phyloP scores from a whole-genome alignment of 2,888 invertebrate species.

The Drosophila mettleri region DNA sequence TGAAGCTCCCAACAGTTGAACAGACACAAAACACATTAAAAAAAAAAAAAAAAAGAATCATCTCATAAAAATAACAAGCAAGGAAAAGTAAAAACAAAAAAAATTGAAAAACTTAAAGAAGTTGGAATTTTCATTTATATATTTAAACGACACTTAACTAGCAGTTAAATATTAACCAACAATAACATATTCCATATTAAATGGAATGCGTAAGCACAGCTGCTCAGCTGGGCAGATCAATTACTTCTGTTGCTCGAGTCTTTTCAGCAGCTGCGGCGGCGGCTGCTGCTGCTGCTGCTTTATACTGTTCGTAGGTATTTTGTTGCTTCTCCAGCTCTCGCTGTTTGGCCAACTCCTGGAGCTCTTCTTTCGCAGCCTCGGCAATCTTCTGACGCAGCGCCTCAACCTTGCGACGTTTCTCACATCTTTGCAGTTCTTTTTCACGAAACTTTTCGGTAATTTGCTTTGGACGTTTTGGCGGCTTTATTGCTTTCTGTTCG shows the following conservation, averaged over 20 bases:
- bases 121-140: constrained; percentile 6
- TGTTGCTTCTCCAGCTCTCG: constrained; percentile 56
- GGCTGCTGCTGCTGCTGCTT: constrained; percentile 57
- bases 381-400: constrained; percentile 74
- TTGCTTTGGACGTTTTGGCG: constrained; percentile 44
- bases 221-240: not conserved
- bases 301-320: constrained; percentile 70
- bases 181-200: constrained; percentile 13
- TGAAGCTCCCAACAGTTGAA: constrained; percentile 23
- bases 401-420: constrained; percentile 70
- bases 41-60: constrained; percentile 38
- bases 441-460: constrained; percentile 65
- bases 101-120: constrained; percentile 50
- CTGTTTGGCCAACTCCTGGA: constrained; percentile 66
- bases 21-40: constrained; percentile 38
- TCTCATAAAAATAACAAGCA: constrained; percentile 76
- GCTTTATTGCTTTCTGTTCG: constrained; percentile 61
- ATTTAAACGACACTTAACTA: constrained; percentile 24
- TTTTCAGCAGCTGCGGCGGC: constrained; percentile 21
- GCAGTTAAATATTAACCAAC: constrained; percentile 70
- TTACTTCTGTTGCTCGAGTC: not conserved
- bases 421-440: constrained; percentile 74
- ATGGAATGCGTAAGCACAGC: constrained; percentile 3
- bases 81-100: constrained; percentile 72
- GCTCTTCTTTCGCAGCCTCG: constrained; percentile 76